Conservation (phyloP, 2,888 invertebrate genomes). For the Philereme transversata region DNA sequence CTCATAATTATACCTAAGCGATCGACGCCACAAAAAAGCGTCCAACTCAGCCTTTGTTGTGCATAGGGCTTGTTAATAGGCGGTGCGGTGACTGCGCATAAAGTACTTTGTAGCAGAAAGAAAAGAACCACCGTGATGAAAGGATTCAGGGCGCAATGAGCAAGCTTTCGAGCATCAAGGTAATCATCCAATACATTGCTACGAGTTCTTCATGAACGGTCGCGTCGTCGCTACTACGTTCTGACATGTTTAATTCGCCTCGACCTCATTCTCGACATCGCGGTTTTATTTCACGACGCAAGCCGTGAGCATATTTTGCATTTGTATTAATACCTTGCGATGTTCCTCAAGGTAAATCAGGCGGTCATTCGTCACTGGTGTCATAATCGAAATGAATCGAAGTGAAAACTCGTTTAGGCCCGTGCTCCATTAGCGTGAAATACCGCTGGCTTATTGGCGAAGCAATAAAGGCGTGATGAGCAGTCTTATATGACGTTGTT, state of each 20-base stretch:
- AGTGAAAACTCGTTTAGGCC: constrained; percentile 51
- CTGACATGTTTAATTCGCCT: constrained; percentile 38
- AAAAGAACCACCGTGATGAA: too few species aligned
- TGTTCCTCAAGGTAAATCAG: constrained; percentile 10
- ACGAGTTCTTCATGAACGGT: constrained; percentile 18
- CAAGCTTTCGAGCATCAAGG: neutral
- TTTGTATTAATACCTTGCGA: constrained; percentile 28
- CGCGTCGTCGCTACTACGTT: constrained; percentile 14
- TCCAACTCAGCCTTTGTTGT: too few species aligned
- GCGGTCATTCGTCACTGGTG: constrained; percentile 39
- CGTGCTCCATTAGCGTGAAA: constrained; percentile 37
- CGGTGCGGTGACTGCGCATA: too few species aligned
- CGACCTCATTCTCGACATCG: constrained; percentile 39
- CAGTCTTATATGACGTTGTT: constrained; percentile 23
- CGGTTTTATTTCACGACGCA: constrained; percentile 37
- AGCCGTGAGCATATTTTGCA: constrained; percentile 30
- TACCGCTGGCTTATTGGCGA: constrained; percentile 36
- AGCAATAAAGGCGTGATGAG: constrained; percentile 31
- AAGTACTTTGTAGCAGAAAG: too few species aligned
- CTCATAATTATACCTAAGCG: too few species aligned
- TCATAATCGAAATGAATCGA: constrained; percentile 56
- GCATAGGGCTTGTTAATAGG: too few species aligned
- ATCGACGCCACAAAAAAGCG: too few species aligned
- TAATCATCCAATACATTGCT: constrained; percentile 5
- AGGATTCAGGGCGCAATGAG: too few species aligned